phyloP scores from a whole-genome alignment of 2,113 vertebrate species.

The Taurulus bubalis region DNA sequence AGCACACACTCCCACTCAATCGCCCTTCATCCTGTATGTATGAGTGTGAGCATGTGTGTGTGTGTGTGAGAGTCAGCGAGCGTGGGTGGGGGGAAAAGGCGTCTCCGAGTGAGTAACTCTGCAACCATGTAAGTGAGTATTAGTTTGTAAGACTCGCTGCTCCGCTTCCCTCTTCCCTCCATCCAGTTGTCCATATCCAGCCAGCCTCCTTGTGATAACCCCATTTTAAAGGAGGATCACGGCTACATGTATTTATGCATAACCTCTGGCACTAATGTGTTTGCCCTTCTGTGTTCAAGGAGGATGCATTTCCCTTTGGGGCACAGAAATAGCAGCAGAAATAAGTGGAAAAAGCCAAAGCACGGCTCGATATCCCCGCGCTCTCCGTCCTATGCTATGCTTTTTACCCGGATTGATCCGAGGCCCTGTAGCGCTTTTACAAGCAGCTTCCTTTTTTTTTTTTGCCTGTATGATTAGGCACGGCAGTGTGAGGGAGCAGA shows the following conservation, averaged over 20 bases:
- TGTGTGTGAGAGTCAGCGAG: conserved; percentile 12
- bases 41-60: conserved; percentile 21
- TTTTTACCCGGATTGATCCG: conserved; percentile 61
- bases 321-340: conserved; percentile 19
- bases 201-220: not conserved
- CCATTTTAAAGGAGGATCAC: conserved; percentile 27
- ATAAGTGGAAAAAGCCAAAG: conserved; percentile 48
- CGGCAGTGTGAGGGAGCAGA: conserved; percentile 34
- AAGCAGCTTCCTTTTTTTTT: conserved; percentile 38
- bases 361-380: conserved; percentile 43
- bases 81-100: conserved; percentile 49
- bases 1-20: conserved; percentile 67
- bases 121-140: conserved; percentile 24
- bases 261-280: conserved; percentile 43
- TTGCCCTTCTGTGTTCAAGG: conserved; percentile 35
- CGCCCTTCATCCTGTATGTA: conserved; percentile 48
- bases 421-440: conserved; percentile 42
- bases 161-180: not conserved
- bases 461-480: conserved; percentile 59
- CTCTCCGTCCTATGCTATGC: conserved; percentile 49
- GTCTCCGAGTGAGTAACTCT: conserved; percentile 54
- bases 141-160: conserved; percentile 21
- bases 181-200: not conserved
- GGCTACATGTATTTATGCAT: conserved; percentile 57
- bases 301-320: conserved; percentile 41